Evolutionary conservation across 2,888 invertebrate species (phyloP).

Genomic region (Melieria crassipennis): DNA sequence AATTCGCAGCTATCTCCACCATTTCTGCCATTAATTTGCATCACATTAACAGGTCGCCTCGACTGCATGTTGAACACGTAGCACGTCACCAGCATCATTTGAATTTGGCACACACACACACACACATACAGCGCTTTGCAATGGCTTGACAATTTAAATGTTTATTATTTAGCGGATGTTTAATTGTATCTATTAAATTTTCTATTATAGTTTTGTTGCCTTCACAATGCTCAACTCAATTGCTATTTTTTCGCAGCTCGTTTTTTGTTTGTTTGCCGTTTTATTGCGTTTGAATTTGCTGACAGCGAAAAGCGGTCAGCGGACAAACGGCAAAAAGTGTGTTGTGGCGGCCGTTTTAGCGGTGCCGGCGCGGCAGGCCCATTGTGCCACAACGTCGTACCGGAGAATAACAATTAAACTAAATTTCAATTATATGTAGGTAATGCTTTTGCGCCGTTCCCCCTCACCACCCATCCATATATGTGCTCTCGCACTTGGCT

Average conservation of each 20-base stretch:
- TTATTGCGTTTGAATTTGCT: slow-evolving; percentile 23
- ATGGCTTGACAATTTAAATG: slow-evolving; percentile 49
- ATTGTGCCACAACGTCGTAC: neutral
- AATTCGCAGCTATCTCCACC: no score
- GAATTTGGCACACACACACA: no score
- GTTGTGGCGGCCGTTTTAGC: slow-evolving; percentile 7
- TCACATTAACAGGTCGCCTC: no score
- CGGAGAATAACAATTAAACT: slow-evolving; percentile 33
- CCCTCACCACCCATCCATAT: neutral
- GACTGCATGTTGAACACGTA: no score
- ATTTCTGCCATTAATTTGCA: no score
- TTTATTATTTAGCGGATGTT: slow-evolving; percentile 64
- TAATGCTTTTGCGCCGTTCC: slow-evolving; percentile 44
- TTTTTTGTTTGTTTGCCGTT: slow-evolving; percentile 24
- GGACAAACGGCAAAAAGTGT: slow-evolving; percentile 11
- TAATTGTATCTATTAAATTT: slow-evolving; percentile 64
- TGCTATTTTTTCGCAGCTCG: slow-evolving; percentile 1
- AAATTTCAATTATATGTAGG: slow-evolving; percentile 55
- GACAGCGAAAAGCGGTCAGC: neutral
- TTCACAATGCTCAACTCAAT: slow-evolving; percentile 23
- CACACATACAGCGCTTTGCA: no score
- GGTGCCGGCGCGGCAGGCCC: neutral
- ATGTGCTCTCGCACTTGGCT: neutral
- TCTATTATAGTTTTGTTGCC: slow-evolving; percentile 36
- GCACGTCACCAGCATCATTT: no score